Evolutionary conservation across 1,140 invertebrate genomes (phyloP), one percentile per base, ranked within the genome.

Genomic region (Lethrus apterus): DNA sequence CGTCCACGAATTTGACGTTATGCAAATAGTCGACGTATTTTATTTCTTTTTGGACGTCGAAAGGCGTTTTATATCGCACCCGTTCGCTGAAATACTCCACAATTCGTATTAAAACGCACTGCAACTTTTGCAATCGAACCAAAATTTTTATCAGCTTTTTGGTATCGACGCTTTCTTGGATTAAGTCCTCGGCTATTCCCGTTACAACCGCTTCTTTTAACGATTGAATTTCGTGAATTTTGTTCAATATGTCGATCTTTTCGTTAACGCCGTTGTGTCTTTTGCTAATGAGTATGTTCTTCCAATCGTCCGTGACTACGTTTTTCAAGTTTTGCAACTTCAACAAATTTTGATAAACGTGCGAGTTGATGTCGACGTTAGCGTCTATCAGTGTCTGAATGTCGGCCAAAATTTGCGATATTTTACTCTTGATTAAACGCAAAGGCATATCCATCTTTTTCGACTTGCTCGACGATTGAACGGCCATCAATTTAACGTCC

Each of bases 261-360:
- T n/a, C 10, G 14, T 38, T 23, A 11, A 5, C 13, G n/a, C 24
- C 35, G 20, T 38, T 38, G 9, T 38, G 35, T 21, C 13, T 38
- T 21, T 23, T 23, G 1, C 24, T 38, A 11, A 23, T 21, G 7
- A 38, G 7, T 11, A 38, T 38, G n/a, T 38, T 11, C 14, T 38
- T 38, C 20, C 18, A 38, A n/a, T 21, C 20, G 0, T 20, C 35
- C 5, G 24, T 17, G 3, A 17, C 18, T 2, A 21, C 20, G 13
- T 38, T 21, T 38, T 38, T 38, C 1, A 21, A 21, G 7, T 10
- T 11, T 38, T 38, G 35, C n/a, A 38, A 38, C 7, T 19, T 21
- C 8, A 23, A 21, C 14, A 38, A n/a, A 15, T 38, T 21, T 8
- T 7, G 3, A 19, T 21, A 38, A 21, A 38, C 24, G 3, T 11